These are phyloP conservation scores for Apodemus sylvaticus DNA, from an alignment of 2,113 vertebrate species.

Conservation along the genomic window DNA sequence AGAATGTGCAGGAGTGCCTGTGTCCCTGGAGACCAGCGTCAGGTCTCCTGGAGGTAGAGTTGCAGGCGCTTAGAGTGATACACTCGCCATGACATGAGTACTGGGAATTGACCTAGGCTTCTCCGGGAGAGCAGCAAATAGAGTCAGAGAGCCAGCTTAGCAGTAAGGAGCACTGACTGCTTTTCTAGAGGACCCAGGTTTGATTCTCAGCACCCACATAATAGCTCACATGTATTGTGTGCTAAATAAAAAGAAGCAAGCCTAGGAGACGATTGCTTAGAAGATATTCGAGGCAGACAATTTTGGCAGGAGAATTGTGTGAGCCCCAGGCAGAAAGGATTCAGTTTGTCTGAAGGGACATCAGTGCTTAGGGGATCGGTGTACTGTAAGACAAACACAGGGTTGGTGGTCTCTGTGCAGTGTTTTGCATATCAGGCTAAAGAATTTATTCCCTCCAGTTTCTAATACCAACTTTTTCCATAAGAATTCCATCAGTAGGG, in stretches of 20 bases:
- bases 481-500: neutral
- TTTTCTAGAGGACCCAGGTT: neutral
- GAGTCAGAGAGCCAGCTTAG: neutral
- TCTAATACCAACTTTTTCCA: constrained; percentile 25
- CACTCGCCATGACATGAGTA: too few relatives aligned
- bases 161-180: neutral
- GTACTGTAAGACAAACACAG: neutral
- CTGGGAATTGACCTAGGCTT: too few relatives aligned
- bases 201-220: neutral
- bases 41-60: too few relatives aligned
- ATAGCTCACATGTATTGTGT: neutral
- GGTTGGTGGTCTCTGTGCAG: neutral
- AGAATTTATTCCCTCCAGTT: constrained; percentile 30
- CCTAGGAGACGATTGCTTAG: neutral
- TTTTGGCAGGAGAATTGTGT: neutral
- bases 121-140: neutral
- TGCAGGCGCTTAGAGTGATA: too few relatives aligned
- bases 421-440: constrained; percentile 17
- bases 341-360: neutral
- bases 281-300: neutral
- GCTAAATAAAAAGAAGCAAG: constrained; percentile 25
- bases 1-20: too few relatives aligned
- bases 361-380: neutral
- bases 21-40: too few relatives aligned
- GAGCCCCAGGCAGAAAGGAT: neutral